These are phyloP conservation scores for Zeuzera pyrina DNA, from an alignment of 2,888 invertebrate species.

Conservation along the genomic window DNA sequence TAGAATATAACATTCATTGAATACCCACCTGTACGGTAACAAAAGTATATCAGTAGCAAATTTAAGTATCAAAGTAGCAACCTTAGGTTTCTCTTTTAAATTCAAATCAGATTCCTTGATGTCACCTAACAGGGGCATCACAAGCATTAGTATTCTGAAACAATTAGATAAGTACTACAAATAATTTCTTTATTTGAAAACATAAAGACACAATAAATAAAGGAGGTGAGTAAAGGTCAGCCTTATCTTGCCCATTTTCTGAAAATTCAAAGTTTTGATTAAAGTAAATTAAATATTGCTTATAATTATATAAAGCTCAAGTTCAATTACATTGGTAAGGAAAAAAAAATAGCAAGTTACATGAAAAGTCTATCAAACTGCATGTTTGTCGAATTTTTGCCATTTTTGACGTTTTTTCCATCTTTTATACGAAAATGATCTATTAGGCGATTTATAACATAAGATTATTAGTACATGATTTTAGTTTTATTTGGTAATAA, in stretches of 20 bases:
- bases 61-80: slow-evolving; percentile 78
- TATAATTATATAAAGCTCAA: background rate
- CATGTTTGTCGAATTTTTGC: too few relatives aligned
- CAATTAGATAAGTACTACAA: too few relatives aligned
- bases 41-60: slow-evolving; percentile 88
- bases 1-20: background rate
- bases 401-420: too few relatives aligned
- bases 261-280: background rate
- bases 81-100: slow-evolving; percentile 80
- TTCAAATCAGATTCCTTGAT: slow-evolving; percentile 79
- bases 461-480: too few relatives aligned
- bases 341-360: too few relatives aligned
- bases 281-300: background rate
- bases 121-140: slow-evolving; percentile 85
- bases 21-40: slow-evolving; percentile 85
- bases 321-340: too few relatives aligned
- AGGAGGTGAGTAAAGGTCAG: too few relatives aligned
- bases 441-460: too few relatives aligned
- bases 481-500: too few relatives aligned
- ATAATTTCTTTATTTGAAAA: slow-evolving; percentile 3
- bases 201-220: slow-evolving; percentile 1
- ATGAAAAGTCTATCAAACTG: too few relatives aligned
- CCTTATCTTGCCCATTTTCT: too few relatives aligned
- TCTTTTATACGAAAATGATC: too few relatives aligned
- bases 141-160: slow-evolving; percentile 82